Percentiles rank a stretch among this genome's conserved stretches.
phyloP scores from a whole-genome alignment of 2,797 vertebrate genomes.

The Parauchenoglanis ngamensis region DNA sequence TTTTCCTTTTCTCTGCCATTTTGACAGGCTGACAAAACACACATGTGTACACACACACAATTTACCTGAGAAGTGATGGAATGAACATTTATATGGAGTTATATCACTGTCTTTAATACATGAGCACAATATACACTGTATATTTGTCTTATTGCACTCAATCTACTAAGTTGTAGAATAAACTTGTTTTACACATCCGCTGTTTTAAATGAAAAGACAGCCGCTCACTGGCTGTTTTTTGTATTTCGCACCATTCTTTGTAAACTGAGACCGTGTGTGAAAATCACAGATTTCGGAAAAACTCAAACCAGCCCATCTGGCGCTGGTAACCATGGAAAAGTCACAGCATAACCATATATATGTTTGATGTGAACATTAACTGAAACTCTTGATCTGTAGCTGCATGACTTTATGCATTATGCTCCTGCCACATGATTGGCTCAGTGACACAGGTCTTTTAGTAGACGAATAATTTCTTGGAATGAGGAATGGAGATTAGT shows the following conservation, averaged over 20 bases:
- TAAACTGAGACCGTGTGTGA: neutral
- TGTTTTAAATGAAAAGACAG: too few relatives aligned
- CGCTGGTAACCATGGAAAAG: neutral
- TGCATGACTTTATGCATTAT: neutral
- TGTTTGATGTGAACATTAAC: neutral
- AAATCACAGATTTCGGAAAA: neutral
- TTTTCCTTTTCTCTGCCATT: too few relatives aligned
- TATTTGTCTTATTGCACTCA: too few relatives aligned
- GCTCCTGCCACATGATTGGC: neutral
- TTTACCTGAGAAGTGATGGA: too few relatives aligned
- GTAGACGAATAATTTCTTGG: too few relatives aligned
- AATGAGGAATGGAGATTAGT: neutral
- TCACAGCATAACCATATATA: neutral
- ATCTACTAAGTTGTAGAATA: too few relatives aligned
- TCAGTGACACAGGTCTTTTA: neutral
- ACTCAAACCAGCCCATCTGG: neutral
- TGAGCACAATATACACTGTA: too few relatives aligned
- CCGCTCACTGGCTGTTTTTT: neutral
- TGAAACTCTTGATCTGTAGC: neutral
- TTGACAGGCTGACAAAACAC: too few relatives aligned
- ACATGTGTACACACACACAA: too few relatives aligned
- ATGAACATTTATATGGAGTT: too few relatives aligned
- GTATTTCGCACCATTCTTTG: neutral
- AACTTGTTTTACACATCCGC: too few relatives aligned
- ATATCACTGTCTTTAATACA: too few relatives aligned